Base-by-base conservation (phyloP, 35 echinoderm and acorn worm genomes). In the Ophioderma brevispina region DNA sequence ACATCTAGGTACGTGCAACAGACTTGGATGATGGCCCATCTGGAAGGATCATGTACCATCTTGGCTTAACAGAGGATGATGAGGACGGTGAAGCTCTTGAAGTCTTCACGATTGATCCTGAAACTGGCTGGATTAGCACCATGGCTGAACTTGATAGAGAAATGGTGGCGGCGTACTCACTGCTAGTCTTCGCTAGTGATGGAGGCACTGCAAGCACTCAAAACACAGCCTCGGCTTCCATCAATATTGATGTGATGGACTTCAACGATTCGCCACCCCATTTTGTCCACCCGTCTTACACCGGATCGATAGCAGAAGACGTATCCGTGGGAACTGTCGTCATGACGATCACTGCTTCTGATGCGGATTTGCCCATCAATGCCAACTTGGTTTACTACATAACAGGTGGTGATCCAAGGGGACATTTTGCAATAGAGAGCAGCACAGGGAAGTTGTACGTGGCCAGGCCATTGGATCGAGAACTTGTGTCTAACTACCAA, bases 201-300 rank as follows among this genome's bases (percentile, higher is more conserved):
- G 90, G 78, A 13, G 43, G 37, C 13, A 76, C 76, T 0, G 50
- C 35, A 13, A 86, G 92, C 31, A 82, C 79, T 8, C 77, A 80
- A 32, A 70, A 89, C n/a, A 84, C 96, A 21, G 77, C 87, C 13
- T 79, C 34, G 13, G 76, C 96, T n/a, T 79, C 50, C 0, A 87
- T 98, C n/a, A 70, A 92, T 30, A 85, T 98, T n/a, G 32, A 41
- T 14, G 85, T 98, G 14, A 88, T 88, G 70, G 96, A 98, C 76
- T 82, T 92, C 59, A 98, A 98, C 46, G 96, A 98, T 76, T 95
- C 93, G 1, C 96, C 96, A 0, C 96, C 96, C 31, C 90, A 63
- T 25, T 98, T 98, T 36, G 84, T 70, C 41, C 37, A 82, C 17
- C 36, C 80, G 13, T 25, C 80, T 23, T 92, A 95, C 59, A 46